Evolutionary conservation across 2,888 invertebrate species (phyloP), one percentile per base, ranked within the genome.

Genomic region (Silvanus unidentatus): DNA sequence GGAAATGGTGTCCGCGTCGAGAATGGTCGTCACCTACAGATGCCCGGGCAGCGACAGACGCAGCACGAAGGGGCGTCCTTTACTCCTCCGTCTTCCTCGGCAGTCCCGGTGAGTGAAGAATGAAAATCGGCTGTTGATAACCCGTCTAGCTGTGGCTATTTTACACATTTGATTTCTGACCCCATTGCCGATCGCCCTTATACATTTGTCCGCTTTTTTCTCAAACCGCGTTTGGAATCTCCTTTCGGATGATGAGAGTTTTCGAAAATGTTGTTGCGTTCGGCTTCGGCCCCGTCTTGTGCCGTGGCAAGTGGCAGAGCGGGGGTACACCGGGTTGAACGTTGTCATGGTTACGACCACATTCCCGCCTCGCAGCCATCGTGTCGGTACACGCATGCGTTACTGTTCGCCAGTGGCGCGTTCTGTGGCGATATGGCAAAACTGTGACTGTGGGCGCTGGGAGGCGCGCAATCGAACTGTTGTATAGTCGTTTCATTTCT

Each of bases 31-130:
- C 66, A 53, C 64, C 66, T 48, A 61, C 65, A 61, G 89, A 90
- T 73, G 86, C 88, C 63, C 77, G 82, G 74, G 83, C 81, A 71
- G 79, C 78, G 52, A 76, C 73, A 65, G 80, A 84, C 64, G 84
- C 82, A 59, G 82, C 84, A 70, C 85, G 90, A 75, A 83, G 90
- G 77, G 85, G 90, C 71, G 86, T 87, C 69, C 77, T 84, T 60
- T 91, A 90, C 77, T 90, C 90, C 76, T 90, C 89, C 73, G 90
- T 91, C 77, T 90, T 90, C 82, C 86, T 91, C 73, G 90, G 90
- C 75, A 90, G 90, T 79, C 90, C 90, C 72, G 86, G 86, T 76
- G 77, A 84, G 80, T 84, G 74, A 42, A 22, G 8, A 22, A 22
- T 22, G 22, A 22, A 22, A 22, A n/a, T n/a, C n/a, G n/a, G n/a